Percentiles rank a stretch among this genome's conserved stretches.
Conservation (phyloP, 2,888 invertebrate species). For the Galerucella pusilla region DNA sequence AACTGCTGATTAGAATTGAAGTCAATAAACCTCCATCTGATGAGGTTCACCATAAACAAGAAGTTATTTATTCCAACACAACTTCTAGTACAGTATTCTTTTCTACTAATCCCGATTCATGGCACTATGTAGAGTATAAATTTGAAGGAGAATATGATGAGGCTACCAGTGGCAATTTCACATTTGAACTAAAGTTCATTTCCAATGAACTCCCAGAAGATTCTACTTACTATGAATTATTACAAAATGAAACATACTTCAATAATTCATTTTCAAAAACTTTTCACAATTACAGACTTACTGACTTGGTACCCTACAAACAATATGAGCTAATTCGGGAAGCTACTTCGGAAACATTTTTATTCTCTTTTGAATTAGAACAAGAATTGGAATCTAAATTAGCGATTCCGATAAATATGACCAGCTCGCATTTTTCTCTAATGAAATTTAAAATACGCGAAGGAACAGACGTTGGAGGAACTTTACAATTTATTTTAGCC, state of each 20-base stretch:
- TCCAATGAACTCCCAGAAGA: constrained; percentile 35
- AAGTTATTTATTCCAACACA: constrained; percentile 38
- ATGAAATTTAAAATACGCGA: constrained; percentile 78
- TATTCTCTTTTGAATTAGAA: constrained; percentile 79
- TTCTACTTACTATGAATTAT: constrained; percentile 27
- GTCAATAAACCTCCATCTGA: constrained; percentile 61
- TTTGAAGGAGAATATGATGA: constrained; percentile 46
- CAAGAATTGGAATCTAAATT: constrained; percentile 70
- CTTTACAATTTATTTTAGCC: constrained; percentile 77
- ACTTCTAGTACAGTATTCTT: constrained; percentile 60
- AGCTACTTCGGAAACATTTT: constrained; percentile 79
- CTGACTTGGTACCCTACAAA: constrained; percentile 54
- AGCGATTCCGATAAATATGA: constrained; percentile 75
- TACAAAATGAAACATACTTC: constrained; percentile 40
- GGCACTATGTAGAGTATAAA: constrained; percentile 70
- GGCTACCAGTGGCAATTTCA: constrained; percentile 25
- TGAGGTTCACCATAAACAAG: constrained; percentile 65
- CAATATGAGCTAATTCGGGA: constrained; percentile 66
- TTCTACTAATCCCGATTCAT: constrained; percentile 69
- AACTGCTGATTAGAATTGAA: constrained; percentile 63
- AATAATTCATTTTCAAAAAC: constrained; percentile 42
- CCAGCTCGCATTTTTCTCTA: constrained; percentile 72
- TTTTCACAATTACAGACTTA: constrained; percentile 45
- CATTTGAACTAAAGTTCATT: constrained; percentile 34
- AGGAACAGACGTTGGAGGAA: constrained; percentile 84